Conservation (phyloP, 2,888 invertebrate genomes). For the Lochmaea crataegi region DNA sequence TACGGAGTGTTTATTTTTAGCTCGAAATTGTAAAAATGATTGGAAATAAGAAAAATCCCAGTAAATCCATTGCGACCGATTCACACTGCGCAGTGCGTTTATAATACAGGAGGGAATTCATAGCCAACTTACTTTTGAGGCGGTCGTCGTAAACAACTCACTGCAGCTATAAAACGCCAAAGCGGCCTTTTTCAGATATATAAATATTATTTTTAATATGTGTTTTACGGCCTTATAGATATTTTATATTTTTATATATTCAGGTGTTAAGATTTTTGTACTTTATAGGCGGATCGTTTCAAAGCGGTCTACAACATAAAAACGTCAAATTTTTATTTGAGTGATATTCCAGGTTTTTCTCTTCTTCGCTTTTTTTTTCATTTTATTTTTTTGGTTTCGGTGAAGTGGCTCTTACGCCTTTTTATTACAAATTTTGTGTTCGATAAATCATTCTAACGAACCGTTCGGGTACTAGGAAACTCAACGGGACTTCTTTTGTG, state of each 20-base stretch:
- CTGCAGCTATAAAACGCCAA: slow-evolving; percentile 62
- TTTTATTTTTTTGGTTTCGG: background rate
- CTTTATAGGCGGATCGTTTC: slow-evolving; percentile 56
- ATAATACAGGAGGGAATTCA: slow-evolving; percentile 54
- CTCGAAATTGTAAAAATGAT: slow-evolving; percentile 1
- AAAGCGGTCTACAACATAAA: slow-evolving; percentile 58
- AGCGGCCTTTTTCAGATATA: slow-evolving; percentile 65
- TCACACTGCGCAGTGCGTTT: slow-evolving; percentile 47
- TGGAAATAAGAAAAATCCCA: slow-evolving; percentile 29
- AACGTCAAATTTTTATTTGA: slow-evolving; percentile 60
- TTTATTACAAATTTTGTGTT: slow-evolving; percentile 36
- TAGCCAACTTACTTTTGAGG: slow-evolving; percentile 57
- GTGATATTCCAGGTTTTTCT: slow-evolving; percentile 43
- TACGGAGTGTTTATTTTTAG: background rate
- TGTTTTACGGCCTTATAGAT: slow-evolving; percentile 67
- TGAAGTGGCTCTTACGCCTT: slow-evolving; percentile 10
- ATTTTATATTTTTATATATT: slow-evolving; percentile 67
- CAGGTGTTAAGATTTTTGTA: slow-evolving; percentile 66
- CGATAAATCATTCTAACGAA: slow-evolving; percentile 39
- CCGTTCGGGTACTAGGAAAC: slow-evolving; percentile 33
- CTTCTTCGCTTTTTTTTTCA: slow-evolving; percentile 18
- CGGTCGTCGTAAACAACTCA: slow-evolving; percentile 65
- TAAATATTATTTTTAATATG: slow-evolving; percentile 68
- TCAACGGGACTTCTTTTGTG: slow-evolving; percentile 23
- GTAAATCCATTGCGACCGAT: slow-evolving; percentile 19